phyloP scores from a whole-genome alignment of 2,797 vertebrate species.

The Coregonus suidteri region DNA sequence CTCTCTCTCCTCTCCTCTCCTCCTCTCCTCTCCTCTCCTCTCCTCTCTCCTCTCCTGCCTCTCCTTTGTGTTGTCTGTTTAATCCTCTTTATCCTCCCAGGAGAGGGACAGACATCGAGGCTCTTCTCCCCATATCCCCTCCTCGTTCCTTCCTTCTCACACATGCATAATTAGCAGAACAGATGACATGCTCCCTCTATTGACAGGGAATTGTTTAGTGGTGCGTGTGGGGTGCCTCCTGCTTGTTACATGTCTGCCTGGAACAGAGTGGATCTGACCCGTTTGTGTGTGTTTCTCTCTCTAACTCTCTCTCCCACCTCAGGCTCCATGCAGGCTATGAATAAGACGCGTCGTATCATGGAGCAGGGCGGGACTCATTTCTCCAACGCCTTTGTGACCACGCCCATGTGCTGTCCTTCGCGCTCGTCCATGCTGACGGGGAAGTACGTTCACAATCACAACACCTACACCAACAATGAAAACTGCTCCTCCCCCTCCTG shows the following conservation, averaged over 20 bases:
- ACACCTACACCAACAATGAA: slow-evolving; percentile 98
- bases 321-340: slow-evolving; percentile 62
- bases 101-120: neutral
- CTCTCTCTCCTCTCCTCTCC: neutral
- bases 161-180: slow-evolving; percentile 13
- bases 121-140: neutral
- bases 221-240: neutral
- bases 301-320: neutral
- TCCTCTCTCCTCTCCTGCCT: neutral
- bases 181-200: slow-evolving; percentile 22
- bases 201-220: neutral
- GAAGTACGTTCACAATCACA: slow-evolving; percentile 97
- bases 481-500: slow-evolving; percentile 95
- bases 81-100: neutral
- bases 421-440: slow-evolving; percentile 85
- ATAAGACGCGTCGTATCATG: slow-evolving; percentile 60
- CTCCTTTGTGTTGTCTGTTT: neutral
- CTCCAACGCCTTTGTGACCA: slow-evolving; percentile 86
- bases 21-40: neutral
- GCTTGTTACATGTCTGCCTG: neutral
- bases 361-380: slow-evolving; percentile 80
- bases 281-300: neutral
- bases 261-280: neutral
- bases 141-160: neutral
- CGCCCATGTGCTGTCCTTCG: slow-evolving; percentile 80